These are phyloP conservation scores for Homarus americanus DNA, from an alignment of 1,140 invertebrate genomes.

Conservation along the genomic window DNA sequence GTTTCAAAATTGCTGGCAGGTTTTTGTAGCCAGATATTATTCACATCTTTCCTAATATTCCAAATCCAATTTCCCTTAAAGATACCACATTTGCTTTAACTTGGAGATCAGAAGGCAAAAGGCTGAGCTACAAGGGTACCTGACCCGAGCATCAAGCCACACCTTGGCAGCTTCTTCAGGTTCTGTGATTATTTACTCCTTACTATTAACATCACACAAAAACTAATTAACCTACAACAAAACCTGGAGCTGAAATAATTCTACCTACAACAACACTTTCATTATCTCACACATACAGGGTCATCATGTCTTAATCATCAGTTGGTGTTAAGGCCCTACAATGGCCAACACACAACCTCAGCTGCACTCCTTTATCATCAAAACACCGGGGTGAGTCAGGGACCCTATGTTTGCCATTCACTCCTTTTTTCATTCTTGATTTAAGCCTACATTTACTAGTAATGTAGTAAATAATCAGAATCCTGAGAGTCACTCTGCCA, in stretches of 20 bases:
- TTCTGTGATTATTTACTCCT: not conserved
- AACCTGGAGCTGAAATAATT: not conserved
- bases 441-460: not conserved
- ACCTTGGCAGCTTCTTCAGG: not conserved
- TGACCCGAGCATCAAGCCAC: not conserved
- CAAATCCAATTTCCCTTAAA: no score
- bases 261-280: not conserved
- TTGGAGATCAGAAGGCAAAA: conserved; percentile 1
- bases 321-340: not conserved
- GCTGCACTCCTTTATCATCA: not conserved
- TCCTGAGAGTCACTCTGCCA: not conserved
- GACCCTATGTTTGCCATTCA: not conserved
- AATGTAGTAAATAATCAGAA: not conserved
- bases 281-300: not conserved
- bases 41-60: no score
- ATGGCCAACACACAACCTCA: not conserved
- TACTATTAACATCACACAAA: not conserved
- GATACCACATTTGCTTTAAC: not conserved
- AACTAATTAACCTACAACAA: not conserved
- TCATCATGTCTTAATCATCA: not conserved
- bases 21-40: no score
- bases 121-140: not conserved
- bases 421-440: not conserved
- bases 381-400: not conserved
- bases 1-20: no score